Evolutionary conservation across 2,888 invertebrate species (phyloP).

Genomic region (Tenthredo notha): DNA sequence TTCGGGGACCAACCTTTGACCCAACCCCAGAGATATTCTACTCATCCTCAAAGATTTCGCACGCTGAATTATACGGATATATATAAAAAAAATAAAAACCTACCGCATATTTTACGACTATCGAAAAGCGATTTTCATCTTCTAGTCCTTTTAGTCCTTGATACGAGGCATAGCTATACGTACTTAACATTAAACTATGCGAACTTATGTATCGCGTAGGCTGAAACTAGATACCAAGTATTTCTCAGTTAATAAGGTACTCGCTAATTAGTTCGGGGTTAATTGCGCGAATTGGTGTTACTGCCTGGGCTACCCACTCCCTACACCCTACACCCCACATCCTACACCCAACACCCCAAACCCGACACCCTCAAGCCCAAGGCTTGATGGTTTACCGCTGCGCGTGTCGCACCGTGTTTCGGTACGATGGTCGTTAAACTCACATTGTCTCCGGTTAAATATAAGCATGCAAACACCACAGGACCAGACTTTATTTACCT

Average conservation of each 20-base stretch:
- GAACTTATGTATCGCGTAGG: neutral
- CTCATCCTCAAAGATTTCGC: slow-evolving; percentile 2
- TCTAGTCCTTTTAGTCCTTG: neutral
- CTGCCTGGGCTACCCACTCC: neutral
- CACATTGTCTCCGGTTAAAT: neutral
- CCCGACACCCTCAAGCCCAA: neutral
- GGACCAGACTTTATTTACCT: neutral
- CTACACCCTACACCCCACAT: neutral
- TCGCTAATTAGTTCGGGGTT: slow-evolving; percentile 45
- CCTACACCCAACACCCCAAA: neutral
- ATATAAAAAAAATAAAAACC: too few species aligned
- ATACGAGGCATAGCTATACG: neutral
- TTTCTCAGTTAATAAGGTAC: slow-evolving; percentile 42
- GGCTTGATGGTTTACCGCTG: slow-evolving; percentile 2
- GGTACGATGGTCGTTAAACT: slow-evolving; percentile 1
- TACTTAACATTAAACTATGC: neutral
- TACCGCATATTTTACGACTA: neutral
- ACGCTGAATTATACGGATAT: neutral
- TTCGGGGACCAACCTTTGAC: slow-evolving; percentile 1
- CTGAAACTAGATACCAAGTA: slow-evolving; percentile 35
- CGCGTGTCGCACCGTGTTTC: neutral
- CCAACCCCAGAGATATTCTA: slow-evolving; percentile 3
- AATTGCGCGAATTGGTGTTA: slow-evolving; percentile 43
- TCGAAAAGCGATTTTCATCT: neutral
- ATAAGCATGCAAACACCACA: slow-evolving; percentile 5